Evolutionary conservation across 2,888 invertebrate species (phyloP), one percentile per base, ranked within the genome.

Genomic region (Sinohyriopsis cumingii): DNA sequence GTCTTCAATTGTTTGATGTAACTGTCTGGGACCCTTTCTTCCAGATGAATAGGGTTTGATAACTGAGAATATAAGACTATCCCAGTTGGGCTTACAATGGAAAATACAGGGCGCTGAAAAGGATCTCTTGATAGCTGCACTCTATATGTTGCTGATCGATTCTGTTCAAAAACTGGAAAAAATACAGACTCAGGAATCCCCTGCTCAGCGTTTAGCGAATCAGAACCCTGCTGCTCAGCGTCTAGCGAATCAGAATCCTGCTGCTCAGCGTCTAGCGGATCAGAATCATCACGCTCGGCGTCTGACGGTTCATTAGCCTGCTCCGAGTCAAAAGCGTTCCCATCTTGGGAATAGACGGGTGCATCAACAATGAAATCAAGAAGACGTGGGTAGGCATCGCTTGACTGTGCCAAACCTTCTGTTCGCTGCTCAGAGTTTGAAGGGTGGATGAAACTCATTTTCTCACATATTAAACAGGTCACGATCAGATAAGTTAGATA

Each of bases 401-500:
- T 45, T 12, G 12, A 12, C 12, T 0, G 45, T 45, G 12, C 12
- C 1, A 12, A 45, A 3, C 1, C 45, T 45, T 45, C 45, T 45
- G 12, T 12, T 9, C 12, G 12, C 4, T 45, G 45, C 19, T 62
- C 62, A 63, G 68, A 72, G 25, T 65, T 69, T 55, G 64, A n/a
- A 20, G 57, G 20, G 24, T 12, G 12, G 12, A 12, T 45, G 45
- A 1, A 45, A 28, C n/a, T 24, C 53, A 65, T 54, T n/a, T 67
- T 60, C 55, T 56, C 65, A 18, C 62, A 64, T 9, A 73, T 53
- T 12, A 65, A 25, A 9, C 53, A 33, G 45, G 61, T 53, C 33
- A 71, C 83, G 73, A 60, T 80, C 68, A 65, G 77, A 63, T 55
- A 76, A 45, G 25, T 78, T 70, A 72, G 87, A n/a, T 84, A 70